These are phyloP conservation scores for Zosterops borbonicus DNA, from an alignment of 2,113 vertebrate genomes.

Conservation along the genomic window DNA sequence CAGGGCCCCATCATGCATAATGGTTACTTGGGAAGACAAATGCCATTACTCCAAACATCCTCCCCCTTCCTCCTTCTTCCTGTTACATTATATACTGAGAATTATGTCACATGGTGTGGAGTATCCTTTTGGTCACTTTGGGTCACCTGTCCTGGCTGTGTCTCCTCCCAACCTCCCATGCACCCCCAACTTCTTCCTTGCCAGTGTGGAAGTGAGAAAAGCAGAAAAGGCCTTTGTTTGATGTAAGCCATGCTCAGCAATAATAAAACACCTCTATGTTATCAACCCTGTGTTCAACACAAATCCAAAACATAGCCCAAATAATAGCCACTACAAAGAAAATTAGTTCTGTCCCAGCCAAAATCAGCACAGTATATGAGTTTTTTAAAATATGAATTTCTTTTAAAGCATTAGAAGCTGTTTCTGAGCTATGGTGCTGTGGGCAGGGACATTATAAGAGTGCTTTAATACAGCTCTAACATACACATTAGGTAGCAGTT, in stretches of 20 bases:
- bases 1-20: neutral
- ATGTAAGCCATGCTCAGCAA: no score
- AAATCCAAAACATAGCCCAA: no score
- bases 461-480: neutral
- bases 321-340: no score
- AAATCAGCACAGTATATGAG: neutral
- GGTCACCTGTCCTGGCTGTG: no score
- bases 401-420: neutral
- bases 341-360: neutral
- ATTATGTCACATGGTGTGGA: neutral
- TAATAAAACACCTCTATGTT: no score
- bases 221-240: no score
- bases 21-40: neutral
- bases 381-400: neutral
- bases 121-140: no score
- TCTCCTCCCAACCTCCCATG: no score
- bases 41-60: neutral
- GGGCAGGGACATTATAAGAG: neutral
- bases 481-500: neutral
- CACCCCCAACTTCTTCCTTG: no score
- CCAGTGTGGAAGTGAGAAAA: no score
- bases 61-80: neutral
- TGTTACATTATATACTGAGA: neutral
- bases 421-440: neutral
- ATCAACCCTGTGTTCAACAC: no score